These are phyloP conservation scores for Chiloscyllium punctatum DNA, from an alignment of 2,797 vertebrate genomes.

Conservation along the genomic window DNA sequence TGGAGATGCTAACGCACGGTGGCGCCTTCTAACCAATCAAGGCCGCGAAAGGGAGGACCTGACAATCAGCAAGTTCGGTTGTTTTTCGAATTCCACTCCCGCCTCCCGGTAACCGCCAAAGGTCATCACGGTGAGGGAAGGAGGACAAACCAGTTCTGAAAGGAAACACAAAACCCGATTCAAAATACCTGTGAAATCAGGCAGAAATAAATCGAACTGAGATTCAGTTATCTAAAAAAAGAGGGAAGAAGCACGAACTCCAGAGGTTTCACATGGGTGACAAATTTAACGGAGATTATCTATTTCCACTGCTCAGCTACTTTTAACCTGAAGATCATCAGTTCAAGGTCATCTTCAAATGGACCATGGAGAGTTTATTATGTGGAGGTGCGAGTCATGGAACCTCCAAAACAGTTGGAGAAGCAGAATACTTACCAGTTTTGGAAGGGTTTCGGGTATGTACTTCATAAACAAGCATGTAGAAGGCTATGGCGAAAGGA, in stretches of 20 bases:
- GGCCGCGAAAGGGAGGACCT: neutral
- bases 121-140: neutral
- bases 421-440: too few relatives aligned
- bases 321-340: neutral
- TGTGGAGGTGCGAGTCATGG: too few relatives aligned
- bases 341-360: too few relatives aligned
- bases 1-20: fast-evolving
- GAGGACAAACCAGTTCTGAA: neutral
- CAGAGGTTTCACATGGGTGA: neutral
- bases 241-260: neutral
- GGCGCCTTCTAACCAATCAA: neutral
- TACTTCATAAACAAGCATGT: too few relatives aligned
- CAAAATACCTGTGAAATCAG: neutral
- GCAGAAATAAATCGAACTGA: neutral
- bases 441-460: too few relatives aligned
- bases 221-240: neutral
- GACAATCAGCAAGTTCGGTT: neutral
- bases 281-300: too few relatives aligned
- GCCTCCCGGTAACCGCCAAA: neutral
- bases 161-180: neutral
- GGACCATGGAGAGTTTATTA: too few relatives aligned
- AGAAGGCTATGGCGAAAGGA: neutral
- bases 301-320: too few relatives aligned
- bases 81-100: too few relatives aligned
- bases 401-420: too few relatives aligned